Percentiles rank a stretch among this genome's conserved stretches.
phyloP scores from a whole-genome alignment of 2,113 vertebrate genomes.

The Lycaon pictus region DNA sequence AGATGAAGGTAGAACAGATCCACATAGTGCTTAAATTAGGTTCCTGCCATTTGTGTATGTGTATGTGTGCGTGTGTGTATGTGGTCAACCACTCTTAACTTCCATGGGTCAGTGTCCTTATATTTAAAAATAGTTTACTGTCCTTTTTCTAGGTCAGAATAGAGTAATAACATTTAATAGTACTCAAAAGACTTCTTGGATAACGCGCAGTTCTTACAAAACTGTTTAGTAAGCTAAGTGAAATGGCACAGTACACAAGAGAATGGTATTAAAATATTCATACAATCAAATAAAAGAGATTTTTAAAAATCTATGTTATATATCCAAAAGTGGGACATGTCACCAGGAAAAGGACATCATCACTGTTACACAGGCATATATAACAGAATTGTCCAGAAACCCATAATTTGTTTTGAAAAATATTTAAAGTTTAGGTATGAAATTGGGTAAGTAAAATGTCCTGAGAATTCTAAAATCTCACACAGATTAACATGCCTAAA shows the following conservation, averaged over 20 bases:
- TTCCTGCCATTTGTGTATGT: not conserved
- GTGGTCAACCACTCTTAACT: not conserved
- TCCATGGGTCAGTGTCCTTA: not conserved
- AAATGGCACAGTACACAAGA: conserved; percentile 37
- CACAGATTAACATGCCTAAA: not conserved
- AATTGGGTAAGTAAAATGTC: not conserved
- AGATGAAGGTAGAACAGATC: not conserved
- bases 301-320: not conserved
- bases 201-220: conserved; percentile 48
- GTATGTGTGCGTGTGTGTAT: not conserved
- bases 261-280: conserved; percentile 59
- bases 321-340: not conserved
- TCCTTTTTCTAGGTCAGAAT: conserved; percentile 65
- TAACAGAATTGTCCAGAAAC: not conserved
- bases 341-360: not conserved
- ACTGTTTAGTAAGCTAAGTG: conserved; percentile 65
- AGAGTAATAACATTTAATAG: conserved; percentile 66
- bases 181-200: conserved; percentile 58
- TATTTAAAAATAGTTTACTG: conserved; percentile 60
- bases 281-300: conserved; percentile 28
- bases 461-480: conserved; percentile 9
- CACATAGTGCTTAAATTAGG: not conserved
- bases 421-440: not conserved
- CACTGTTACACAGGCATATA: not conserved
- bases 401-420: conserved; percentile 14